Evolutionary conservation across 1,140 invertebrate genomes (phyloP), one percentile per base, ranked within the genome.

Genomic region (Lanistes nyassanus): DNA sequence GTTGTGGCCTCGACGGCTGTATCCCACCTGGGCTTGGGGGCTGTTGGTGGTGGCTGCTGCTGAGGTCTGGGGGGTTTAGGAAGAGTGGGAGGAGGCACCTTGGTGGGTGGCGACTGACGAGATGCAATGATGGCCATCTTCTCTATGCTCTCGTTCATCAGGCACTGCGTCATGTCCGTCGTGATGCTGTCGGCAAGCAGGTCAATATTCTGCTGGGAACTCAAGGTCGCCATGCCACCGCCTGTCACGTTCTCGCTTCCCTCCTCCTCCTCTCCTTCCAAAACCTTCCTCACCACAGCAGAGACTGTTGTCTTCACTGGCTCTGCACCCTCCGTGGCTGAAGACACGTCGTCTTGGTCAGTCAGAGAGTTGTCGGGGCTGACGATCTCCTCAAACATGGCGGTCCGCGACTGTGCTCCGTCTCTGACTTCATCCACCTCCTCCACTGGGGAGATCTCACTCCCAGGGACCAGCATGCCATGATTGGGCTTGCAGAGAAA

Each of bases 401-500:
- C 26, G 21, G 21, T 51, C 7, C 39, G 69, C 29, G 37, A 1
- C 13, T 9, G 58, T 5, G 39, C n/a, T 6, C 21, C 37, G 6
- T 9, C 26, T 21, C 21, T 34, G 53, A 37, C 62, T 60, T 31
- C 42, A 36, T 53, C 21, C 21, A 69, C 58, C 51, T 76, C 66
- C 34, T 68, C 73, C 13, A 72, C 70, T 5, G 70, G 60, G 26
- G 62, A 73, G 23, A 88, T 78, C 31, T 88, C 85, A 79, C 84
- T 82, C 16, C 84, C 85, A 29, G 88, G 87, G 13, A 90, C 89
- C 79, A 91, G 87, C 3, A 91, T 74, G 6, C 90, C 90, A 79
- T 89, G 88, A 51, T 84, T 81, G 9, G 83, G 76, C 29, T 77
- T 60, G 78, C 90, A 91, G 5, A 77, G 82, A 75, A 91, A 90